Base-by-base conservation (phyloP, 2,797 vertebrate species). In the Numenius phaeopus region DNA sequence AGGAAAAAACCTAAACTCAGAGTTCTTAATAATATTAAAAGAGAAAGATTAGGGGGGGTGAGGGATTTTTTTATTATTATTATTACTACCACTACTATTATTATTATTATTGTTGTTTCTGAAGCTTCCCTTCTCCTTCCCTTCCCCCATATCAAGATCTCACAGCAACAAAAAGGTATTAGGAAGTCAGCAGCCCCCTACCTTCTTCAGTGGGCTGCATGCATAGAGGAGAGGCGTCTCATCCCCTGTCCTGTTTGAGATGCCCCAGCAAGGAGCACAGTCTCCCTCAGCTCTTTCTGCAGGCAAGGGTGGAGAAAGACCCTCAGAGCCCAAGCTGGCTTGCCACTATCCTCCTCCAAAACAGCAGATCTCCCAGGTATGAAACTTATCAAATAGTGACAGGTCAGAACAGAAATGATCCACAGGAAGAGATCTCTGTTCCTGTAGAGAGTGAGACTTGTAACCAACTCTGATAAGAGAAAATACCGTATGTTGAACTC, bases 211-310 rank as follows among this genome's bases (percentile, higher is more conserved):
- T 26, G 5, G 8, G 16, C 16, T 65, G 20, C 26, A 27, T 11
- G 10, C 14, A 11, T 34, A 2, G 4, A 14, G 4, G 5, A 32
- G 5, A 70, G 23, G 7, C 44, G 6, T 23, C 71, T 66, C 0
- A n/a, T 15, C 54, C 44, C 18, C 40, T 70, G 42, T 17, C 26
- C 26, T 58, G 9, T 66, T 50, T 83, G 77, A 66, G 52, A 40
- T 16, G 10, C 8, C 29, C 15, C 52, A 73, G 11, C 11, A 64
- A 71, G 18, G 3, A 52, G 4, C 24, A 80, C 3, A 11, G 13
- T n/a, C 10, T 32, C 5, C 17, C 37, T 75, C 59, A 39, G 21
- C 11, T 49, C 14, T 18, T 83, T 50, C 52, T 62, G 19, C n/a
- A 55, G 24, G 3, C 14, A 34, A 70, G 10, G 5, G 21, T 54